Conservation (phyloP, 2,113 vertebrate species). For the Microcebus jonahi region DNA sequence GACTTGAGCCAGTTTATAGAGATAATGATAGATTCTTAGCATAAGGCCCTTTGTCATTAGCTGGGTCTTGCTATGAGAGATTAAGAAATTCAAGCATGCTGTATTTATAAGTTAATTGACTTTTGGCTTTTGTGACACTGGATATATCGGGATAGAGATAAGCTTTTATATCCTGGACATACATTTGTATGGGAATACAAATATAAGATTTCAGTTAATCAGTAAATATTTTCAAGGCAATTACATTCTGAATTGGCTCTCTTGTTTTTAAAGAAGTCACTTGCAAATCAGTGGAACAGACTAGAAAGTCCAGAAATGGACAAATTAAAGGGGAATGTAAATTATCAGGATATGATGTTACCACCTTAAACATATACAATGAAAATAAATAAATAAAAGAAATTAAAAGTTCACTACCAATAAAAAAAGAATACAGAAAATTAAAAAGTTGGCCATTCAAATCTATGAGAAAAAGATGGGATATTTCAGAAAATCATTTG, state of each 20-base stretch:
- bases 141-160: background rate
- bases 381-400: background rate
- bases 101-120: background rate
- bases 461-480: background rate
- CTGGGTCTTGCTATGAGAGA: conserved; percentile 26
- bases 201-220: background rate
- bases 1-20: too few relatives aligned
- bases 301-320: conserved; percentile 36
- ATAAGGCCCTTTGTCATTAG: conserved; percentile 33
- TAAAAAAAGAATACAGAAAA: background rate
- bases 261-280: conserved; percentile 46
- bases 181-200: conserved; percentile 30
- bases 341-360: background rate
- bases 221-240: conserved; percentile 30
- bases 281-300: conserved; percentile 5
- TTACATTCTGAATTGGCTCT: conserved; percentile 30
- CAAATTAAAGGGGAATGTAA: background rate
- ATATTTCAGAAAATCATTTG: conserved; percentile 24
- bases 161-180: background rate
- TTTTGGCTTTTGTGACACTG: conserved; percentile 32
- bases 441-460: conserved; percentile 33
- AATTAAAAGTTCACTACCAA: background rate
- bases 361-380: background rate
- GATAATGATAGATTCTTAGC: background rate
- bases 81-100: background rate